A percentile compares a stretch with the other conserved stretches of the same genome.
Conservation (phyloP, 2,888 invertebrate genomes). For the Aricia artaxerxes region DNA sequence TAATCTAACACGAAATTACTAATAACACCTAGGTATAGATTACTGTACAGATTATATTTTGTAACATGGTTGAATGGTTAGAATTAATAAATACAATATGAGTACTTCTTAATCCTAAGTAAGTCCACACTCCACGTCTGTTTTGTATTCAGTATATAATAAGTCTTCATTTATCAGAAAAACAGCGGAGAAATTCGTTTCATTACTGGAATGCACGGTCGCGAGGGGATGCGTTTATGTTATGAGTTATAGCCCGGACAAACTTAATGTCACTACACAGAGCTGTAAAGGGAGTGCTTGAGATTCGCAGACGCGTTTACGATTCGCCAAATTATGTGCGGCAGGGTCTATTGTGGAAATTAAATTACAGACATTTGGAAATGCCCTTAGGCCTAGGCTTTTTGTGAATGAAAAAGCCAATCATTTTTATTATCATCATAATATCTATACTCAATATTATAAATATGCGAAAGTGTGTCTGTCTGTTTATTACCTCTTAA, state of each 20-base stretch:
- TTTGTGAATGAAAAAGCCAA: too few relatives aligned
- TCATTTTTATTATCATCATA: too few relatives aligned
- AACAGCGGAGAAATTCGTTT: conserved; percentile 27
- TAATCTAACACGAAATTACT: too few relatives aligned
- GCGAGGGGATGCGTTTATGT: conserved; percentile 29
- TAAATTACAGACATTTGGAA: neutral
- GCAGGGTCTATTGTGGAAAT: neutral
- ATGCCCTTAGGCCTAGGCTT: neutral
- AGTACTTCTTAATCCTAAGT: neutral
- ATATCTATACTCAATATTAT: too few relatives aligned
- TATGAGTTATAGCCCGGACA: conserved; percentile 27
- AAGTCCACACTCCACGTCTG: neutral
- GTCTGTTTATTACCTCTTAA: too few relatives aligned
- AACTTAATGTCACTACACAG: conserved; percentile 30
- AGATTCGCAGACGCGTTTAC: conserved; percentile 23
- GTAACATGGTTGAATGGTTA: too few relatives aligned
- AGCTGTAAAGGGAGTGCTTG: conserved; percentile 23
- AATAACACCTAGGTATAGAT: too few relatives aligned
- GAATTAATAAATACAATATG: neutral
- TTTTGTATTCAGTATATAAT: neutral
- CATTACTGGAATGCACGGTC: conserved; percentile 21
- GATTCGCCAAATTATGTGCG: neutral
- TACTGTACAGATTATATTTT: too few relatives aligned
- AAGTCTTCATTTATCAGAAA: conserved; percentile 3
- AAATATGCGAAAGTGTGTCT: too few relatives aligned